These are phyloP conservation scores for Brevipalpus yothersi DNA, from an alignment of 1,140 invertebrate species.

Conservation along the genomic window DNA sequence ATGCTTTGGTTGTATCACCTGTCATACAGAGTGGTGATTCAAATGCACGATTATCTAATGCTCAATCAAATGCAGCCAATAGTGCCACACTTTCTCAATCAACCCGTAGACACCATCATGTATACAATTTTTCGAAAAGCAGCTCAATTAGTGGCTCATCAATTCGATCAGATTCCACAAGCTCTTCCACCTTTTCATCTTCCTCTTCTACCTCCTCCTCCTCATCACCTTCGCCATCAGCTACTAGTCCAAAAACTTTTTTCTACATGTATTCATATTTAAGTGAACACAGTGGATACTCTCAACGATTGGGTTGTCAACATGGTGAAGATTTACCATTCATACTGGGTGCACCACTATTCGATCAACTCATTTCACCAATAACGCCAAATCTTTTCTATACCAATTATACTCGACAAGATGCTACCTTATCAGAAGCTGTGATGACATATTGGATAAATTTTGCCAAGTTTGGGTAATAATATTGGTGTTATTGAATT, in stretches of 20 bases:
- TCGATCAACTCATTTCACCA: constrained; percentile 42
- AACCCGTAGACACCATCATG: constrained; percentile 1
- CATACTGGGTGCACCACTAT: constrained; percentile 34
- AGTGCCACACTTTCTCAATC: neutral
- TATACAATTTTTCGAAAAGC: neutral
- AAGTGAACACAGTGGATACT: constrained; percentile 27
- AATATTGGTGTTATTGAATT: neutral
- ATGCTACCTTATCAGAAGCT: constrained; percentile 43
- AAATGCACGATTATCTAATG: constrained; percentile 32
- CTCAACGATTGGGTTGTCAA: constrained; percentile 28
- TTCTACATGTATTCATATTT: constrained; percentile 71
- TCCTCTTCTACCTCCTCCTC: constrained; percentile 14
- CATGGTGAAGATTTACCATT: constrained; percentile 30
- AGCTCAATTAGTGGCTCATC: neutral
- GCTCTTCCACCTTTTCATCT: constrained; percentile 12
- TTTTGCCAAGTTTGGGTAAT: constrained; percentile 27
- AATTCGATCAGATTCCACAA: too few species aligned
- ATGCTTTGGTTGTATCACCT: constrained; percentile 76
- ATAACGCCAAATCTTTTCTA: constrained; percentile 17
- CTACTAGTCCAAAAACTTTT: constrained; percentile 40
- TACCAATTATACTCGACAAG: constrained; percentile 41
- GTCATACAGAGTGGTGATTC: constrained; percentile 59
- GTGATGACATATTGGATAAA: constrained; percentile 33
- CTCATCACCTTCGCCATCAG: constrained; percentile 25
- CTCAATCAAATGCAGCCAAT: too few species aligned